Evolutionary conservation across 2,113 vertebrate genomes (phyloP).

Genomic region (Megaleporinus macrocephalus): DNA sequence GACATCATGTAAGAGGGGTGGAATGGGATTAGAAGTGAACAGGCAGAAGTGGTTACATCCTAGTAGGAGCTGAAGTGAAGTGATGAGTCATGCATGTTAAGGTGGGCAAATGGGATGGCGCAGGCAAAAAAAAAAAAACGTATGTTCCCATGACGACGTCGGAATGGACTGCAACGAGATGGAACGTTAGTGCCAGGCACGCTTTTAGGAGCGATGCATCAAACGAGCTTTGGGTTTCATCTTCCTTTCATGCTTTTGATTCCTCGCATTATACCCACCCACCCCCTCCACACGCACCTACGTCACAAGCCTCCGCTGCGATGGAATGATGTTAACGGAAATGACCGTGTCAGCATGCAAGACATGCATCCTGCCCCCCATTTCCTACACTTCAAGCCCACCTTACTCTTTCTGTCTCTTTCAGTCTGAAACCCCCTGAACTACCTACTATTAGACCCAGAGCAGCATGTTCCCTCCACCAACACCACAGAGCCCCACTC

Average conservation of each 20-base stretch:
- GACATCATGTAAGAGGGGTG: slow-evolving; percentile 7
- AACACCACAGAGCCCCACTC: slow-evolving; percentile 94
- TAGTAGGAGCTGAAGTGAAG: slow-evolving; percentile 58
- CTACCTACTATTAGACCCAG: slow-evolving; percentile 74
- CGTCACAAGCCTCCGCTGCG: slow-evolving; percentile 71
- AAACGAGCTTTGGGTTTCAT: slow-evolving; percentile 44
- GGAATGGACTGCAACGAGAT: slow-evolving; percentile 49
- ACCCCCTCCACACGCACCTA: slow-evolving; percentile 50
- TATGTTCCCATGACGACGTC: slow-evolving; percentile 15
- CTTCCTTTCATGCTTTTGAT: slow-evolving; percentile 49
- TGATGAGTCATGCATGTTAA: slow-evolving; percentile 80
- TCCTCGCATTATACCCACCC: not conserved
- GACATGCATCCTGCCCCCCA: slow-evolving; percentile 86
- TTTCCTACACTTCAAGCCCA: slow-evolving; percentile 45
- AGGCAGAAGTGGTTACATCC: slow-evolving; percentile 73
- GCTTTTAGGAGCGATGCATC: slow-evolving; percentile 21
- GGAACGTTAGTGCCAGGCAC: slow-evolving; percentile 52
- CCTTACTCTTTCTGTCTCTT: slow-evolving; percentile 64
- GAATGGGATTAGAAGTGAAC: slow-evolving; percentile 24
- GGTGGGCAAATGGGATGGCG: slow-evolving; percentile 82
- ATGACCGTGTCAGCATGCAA: slow-evolving; percentile 87
- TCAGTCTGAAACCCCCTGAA: slow-evolving; percentile 61
- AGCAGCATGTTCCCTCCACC: slow-evolving; percentile 95
- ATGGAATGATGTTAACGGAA: slow-evolving; percentile 82
- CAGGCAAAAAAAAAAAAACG: slow-evolving; percentile 79